phyloP scores from a whole-genome alignment of 2,113 vertebrate species.

The Rhinolophus sinicus region DNA sequence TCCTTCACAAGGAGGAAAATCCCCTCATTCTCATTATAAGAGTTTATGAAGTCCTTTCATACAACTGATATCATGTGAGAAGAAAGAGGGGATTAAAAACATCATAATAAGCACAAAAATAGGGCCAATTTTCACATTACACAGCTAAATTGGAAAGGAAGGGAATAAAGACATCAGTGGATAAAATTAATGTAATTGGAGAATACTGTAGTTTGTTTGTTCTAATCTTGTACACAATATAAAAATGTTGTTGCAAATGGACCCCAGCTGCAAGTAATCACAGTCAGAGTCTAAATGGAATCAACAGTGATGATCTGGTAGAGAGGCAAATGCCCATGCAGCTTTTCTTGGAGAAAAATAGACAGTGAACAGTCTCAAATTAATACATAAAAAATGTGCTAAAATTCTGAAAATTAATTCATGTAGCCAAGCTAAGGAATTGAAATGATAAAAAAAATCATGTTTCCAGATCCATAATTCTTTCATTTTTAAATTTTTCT shows the following conservation, averaged over 20 bases:
- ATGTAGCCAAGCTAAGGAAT: not conserved
- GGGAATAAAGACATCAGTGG: slow-evolving; percentile 93
- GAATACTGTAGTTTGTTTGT: slow-evolving; percentile 93
- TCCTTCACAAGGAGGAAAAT: slow-evolving; percentile 19
- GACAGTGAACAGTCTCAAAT: slow-evolving; percentile 31
- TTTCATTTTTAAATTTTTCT: not conserved
- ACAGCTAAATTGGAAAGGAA: slow-evolving; percentile 91
- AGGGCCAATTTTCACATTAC: slow-evolving; percentile 94
- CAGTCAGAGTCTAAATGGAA: slow-evolving; percentile 83
- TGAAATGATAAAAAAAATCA: not conserved
- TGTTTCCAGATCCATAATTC: not conserved
- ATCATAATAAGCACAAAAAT: slow-evolving; percentile 89
- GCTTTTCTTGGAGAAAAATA: slow-evolving; percentile 71
- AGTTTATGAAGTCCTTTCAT: slow-evolving; percentile 77
- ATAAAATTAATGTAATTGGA: slow-evolving; percentile 94
- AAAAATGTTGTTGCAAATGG: slow-evolving; percentile 90
- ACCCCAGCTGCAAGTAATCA: slow-evolving; percentile 95
- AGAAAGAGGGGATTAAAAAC: slow-evolving; percentile 90
- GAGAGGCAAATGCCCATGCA: slow-evolving; percentile 66
- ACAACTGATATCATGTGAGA: slow-evolving; percentile 82
- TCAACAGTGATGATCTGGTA: slow-evolving; percentile 68
- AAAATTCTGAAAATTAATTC: not conserved
- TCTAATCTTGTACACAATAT: slow-evolving; percentile 93
- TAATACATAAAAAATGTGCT: slow-evolving; percentile 35
- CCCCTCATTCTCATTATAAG: slow-evolving; percentile 34